Evolutionary conservation across 2,888 invertebrate genomes (phyloP).

Genomic region (Willowsia nigromaculata): DNA sequence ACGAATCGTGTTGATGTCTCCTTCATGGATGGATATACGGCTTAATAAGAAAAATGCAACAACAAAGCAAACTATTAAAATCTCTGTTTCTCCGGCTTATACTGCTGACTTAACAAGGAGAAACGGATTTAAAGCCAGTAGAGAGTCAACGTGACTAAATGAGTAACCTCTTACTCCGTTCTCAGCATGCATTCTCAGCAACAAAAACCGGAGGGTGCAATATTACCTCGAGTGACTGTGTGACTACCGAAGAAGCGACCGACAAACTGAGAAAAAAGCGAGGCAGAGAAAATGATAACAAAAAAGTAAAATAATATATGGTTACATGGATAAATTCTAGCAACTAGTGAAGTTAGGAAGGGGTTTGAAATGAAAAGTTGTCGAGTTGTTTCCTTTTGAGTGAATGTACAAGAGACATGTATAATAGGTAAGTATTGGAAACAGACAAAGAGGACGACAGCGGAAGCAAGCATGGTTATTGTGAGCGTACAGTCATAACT

Average conservation of each 20-base stretch:
- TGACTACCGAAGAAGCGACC: slow-evolving; percentile 4
- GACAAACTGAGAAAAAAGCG: background rate
- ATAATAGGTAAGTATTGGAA: background rate
- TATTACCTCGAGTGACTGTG: slow-evolving; percentile 1
- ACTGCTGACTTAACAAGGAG: background rate
- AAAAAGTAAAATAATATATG: background rate
- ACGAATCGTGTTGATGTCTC: slow-evolving; percentile 26
- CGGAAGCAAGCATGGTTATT: background rate
- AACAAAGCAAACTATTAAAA: slow-evolving; percentile 29
- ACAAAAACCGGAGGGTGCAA: slow-evolving; percentile 64
- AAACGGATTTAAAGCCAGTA: background rate
- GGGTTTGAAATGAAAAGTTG: background rate
- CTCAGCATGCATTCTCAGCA: slow-evolving; percentile 37
- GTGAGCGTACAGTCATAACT: background rate
- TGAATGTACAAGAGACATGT: background rate
- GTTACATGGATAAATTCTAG: too few relatives aligned
- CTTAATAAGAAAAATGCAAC: background rate
- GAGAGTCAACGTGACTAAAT: slow-evolving; percentile 3
- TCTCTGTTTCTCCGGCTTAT: background rate
- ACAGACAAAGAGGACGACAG: background rate
- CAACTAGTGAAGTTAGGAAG: slow-evolving; percentile 19
- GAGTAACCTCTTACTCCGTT: slow-evolving; percentile 47
- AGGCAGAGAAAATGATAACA: slow-evolving; percentile 34
- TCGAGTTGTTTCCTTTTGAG: background rate
- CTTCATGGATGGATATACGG: background rate